Percentiles rank a stretch among this genome's conserved stretches.
These are phyloP conservation scores for Camponotus pennsylvanicus DNA, from an alignment of 1,140 invertebrate genomes.

Conservation along the genomic window DNA sequence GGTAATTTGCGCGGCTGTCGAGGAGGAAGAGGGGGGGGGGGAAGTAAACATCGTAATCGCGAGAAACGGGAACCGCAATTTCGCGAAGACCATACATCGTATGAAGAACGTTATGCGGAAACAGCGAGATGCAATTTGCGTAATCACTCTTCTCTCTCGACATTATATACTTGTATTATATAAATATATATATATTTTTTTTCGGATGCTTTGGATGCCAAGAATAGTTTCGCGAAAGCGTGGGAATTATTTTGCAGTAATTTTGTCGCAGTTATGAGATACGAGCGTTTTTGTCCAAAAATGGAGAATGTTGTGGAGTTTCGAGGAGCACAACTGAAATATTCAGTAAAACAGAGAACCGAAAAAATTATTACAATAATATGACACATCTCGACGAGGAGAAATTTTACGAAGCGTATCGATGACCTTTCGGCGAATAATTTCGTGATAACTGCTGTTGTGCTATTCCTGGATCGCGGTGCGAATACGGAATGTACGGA, in stretches of 20 bases:
- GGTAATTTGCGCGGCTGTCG: slow-evolving; percentile 15
- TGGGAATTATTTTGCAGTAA: neutral
- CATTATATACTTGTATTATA: too few relatives aligned
- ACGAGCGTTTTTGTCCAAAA: neutral
- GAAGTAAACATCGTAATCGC: slow-evolving; percentile 30
- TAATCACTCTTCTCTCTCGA: neutral
- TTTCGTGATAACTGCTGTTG: neutral
- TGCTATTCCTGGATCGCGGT: slow-evolving; percentile 6
- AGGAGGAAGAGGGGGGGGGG: too few relatives aligned
- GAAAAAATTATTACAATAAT: too few relatives aligned
- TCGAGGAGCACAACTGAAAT: neutral
- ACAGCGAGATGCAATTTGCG: slow-evolving; percentile 18
- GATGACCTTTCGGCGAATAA: neutral
- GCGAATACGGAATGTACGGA: neutral
- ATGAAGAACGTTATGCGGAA: slow-evolving; percentile 45
- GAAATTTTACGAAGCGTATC: neutral
- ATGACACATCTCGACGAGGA: neutral
- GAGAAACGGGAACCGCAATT: slow-evolving; percentile 48
- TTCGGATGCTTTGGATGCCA: too few relatives aligned
- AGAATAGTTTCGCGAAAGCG: neutral
- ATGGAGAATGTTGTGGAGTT: neutral
- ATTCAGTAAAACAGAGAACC: too few relatives aligned
- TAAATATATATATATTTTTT: too few relatives aligned
- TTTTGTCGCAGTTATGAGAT: neutral
- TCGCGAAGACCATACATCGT: neutral